A percentile compares a stretch with the other conserved stretches of the same genome.
phyloP scores from a whole-genome alignment of 1,140 invertebrate genomes.

The Drosophila ficusphila region DNA sequence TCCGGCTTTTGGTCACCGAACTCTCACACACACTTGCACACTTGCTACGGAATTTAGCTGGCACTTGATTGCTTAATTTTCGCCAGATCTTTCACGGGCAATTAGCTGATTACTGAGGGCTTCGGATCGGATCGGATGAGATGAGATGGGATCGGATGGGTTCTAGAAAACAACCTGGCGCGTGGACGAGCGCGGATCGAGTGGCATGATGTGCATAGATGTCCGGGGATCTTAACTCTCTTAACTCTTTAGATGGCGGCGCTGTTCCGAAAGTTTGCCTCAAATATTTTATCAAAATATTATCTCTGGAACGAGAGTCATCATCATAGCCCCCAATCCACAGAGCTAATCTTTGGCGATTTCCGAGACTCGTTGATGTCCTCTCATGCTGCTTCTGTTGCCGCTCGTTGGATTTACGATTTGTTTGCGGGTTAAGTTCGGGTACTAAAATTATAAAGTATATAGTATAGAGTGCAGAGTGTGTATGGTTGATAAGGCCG shows the following conservation, averaged over 20 bases:
- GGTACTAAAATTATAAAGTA: slow-evolving; percentile 48
- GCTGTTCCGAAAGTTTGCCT: slow-evolving; percentile 8
- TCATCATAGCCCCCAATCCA: slow-evolving; percentile 20
- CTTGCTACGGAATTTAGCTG: not conserved
- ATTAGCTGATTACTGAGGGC: slow-evolving; percentile 39
- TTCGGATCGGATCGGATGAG: not conserved
- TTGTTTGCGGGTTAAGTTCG: slow-evolving; percentile 42
- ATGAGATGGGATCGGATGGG: not conserved
- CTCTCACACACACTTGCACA: slow-evolving; percentile 15
- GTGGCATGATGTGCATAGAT: slow-evolving; percentile 60
- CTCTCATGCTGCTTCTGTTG: slow-evolving; percentile 48
- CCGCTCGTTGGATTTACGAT: slow-evolving; percentile 44
- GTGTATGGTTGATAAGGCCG: slow-evolving; percentile 35
- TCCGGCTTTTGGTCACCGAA: slow-evolving; percentile 20
- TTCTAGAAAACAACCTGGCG: slow-evolving; percentile 54
- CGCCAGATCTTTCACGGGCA: slow-evolving; percentile 39
- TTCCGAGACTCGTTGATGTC: not conserved
- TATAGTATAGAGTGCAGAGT: slow-evolving; percentile 27
- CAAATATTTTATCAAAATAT: slow-evolving; percentile 42
- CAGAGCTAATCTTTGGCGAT: slow-evolving; percentile 38
- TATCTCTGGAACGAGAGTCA: slow-evolving; percentile 38
- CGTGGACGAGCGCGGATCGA: slow-evolving; percentile 44
- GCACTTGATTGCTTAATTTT: slow-evolving; percentile 53
- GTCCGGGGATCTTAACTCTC: slow-evolving; percentile 61
- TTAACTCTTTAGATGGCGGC: too few species aligned